phyloP scores from a whole-genome alignment of 1,140 invertebrate genomes.

The Gyrodactylus bullatarudis region DNA sequence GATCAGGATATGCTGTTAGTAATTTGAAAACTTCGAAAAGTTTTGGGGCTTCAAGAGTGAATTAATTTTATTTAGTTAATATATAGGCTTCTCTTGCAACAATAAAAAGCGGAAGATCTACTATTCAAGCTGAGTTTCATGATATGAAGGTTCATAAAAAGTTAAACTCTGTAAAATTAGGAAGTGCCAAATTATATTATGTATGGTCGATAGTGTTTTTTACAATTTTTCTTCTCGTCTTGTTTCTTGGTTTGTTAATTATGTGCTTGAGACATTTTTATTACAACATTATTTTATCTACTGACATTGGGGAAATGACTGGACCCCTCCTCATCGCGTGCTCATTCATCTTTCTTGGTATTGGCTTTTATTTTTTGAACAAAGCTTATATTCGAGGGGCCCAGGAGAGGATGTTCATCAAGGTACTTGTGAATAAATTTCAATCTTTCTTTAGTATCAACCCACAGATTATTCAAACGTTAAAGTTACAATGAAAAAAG shows the following conservation, averaged over 20 bases:
- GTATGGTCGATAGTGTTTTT: not conserved
- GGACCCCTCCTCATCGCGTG: not conserved
- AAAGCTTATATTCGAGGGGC: not conserved
- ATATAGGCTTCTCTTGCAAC: not conserved
- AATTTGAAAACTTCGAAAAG: not conserved
- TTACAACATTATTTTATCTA: not conserved
- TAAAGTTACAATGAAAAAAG: not conserved
- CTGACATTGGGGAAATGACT: not conserved
- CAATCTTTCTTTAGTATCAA: not conserved
- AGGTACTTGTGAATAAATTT: not conserved
- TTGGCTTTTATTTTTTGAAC: not conserved
- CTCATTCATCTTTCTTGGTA: not conserved
- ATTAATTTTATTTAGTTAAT: too few species aligned
- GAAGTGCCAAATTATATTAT: not conserved
- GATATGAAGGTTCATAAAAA: not conserved
- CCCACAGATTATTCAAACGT: not conserved
- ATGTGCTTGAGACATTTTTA: not conserved
- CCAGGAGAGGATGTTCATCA: not conserved
- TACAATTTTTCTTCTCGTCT: not conserved
- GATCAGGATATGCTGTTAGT: not conserved
- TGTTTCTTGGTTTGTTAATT: not conserved
- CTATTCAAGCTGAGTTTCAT: not conserved
- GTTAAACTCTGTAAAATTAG: not conserved
- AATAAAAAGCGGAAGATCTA: not conserved
- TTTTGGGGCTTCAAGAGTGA: not conserved